phyloP scores from a whole-genome alignment of 2,888 invertebrate species.

The Caenorhabditis sulstoni region DNA sequence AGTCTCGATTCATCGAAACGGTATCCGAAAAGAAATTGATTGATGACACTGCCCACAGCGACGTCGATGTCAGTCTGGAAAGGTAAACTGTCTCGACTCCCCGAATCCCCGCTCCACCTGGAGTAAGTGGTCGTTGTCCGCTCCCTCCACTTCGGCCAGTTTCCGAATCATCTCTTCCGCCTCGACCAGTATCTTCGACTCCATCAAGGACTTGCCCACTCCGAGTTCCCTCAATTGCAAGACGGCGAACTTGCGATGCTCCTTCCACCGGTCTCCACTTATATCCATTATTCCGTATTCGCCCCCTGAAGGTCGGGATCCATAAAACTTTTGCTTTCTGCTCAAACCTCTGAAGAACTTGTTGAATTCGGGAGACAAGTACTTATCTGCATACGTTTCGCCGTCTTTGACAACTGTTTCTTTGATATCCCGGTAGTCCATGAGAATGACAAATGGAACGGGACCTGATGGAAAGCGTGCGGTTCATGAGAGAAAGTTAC shows the following conservation, averaged over 20 bases:
- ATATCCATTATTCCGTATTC: conserved; percentile 61
- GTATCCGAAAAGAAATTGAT: conserved; percentile 51
- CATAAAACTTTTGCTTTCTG: not conserved
- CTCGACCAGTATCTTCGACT: conserved; percentile 49
- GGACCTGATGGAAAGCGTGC: conserved; percentile 26
- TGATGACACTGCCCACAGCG: conserved; percentile 46
- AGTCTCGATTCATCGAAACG: conserved; percentile 45
- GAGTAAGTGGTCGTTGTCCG: conserved; percentile 14
- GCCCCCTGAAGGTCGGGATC: conserved; percentile 32
- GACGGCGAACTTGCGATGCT: conserved; percentile 58
- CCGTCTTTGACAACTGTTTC: conserved; percentile 65
- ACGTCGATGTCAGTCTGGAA: conserved; percentile 36
- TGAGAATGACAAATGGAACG: conserved; percentile 57
- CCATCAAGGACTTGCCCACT: conserved; percentile 55
- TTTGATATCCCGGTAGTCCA: conserved; percentile 61
- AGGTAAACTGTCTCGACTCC: no score
- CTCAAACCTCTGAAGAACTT: conserved; percentile 35
- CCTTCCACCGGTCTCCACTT: conserved; percentile 55
- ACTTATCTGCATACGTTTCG: conserved; percentile 62
- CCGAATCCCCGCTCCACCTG: conserved; percentile 19
- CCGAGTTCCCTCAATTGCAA: conserved; percentile 57
- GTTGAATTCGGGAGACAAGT: conserved; percentile 49
- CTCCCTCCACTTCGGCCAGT: conserved; percentile 1
- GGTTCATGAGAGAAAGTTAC: not conserved
- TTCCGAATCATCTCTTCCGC: conserved; percentile 39